Evolutionary conservation across 2,888 invertebrate species (phyloP), one percentile per base, ranked within the genome.

Genomic region (Ametastegia equiseti): DNA sequence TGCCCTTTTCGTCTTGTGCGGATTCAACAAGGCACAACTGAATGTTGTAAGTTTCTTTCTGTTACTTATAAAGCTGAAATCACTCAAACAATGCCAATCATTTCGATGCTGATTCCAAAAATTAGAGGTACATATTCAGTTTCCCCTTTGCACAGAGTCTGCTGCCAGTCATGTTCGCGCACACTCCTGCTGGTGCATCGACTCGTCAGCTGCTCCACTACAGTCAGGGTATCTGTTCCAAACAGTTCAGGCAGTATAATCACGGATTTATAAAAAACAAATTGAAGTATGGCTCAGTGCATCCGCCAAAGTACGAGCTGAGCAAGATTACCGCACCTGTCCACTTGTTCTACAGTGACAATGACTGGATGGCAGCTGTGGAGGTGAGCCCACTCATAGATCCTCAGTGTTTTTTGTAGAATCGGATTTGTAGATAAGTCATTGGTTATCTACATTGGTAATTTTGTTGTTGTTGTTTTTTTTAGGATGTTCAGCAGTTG

Each of bases 161-260:
- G 92, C 84, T 96, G 33, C 95, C 96, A 0, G 94, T 95, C 0
- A 94, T 95, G 80, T 87, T 95, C n/a, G 94, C 94, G 0, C 95
- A 96, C 85, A 91, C 93, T 0, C 96, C 96, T 0, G 95, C 96
- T 0, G 96, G 96, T 1, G 93, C 95, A 0, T 93, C 96, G 0
- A 93, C 94, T 0, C 94, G 94, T 86, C 96, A 96, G 89, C 89
- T 97, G 6, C 92, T 94, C 5, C 97, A 97, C 90, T 97, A 94
- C 88, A 95, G 93, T 0, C 97, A 97, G 91, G 92, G 94, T 27
- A 93, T 95, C 23, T 87, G 90, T 13, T 93, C 93, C 23, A 81
- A 87, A 86, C 81, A 83, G 83, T 85, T 67, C 19, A 36, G 36
- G 19, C n/a, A 54, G 45, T 80, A 30, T 30, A 93, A 95, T 87